Conservation (phyloP, 2,797 vertebrate genomes). For the Cuculus canorus region DNA sequence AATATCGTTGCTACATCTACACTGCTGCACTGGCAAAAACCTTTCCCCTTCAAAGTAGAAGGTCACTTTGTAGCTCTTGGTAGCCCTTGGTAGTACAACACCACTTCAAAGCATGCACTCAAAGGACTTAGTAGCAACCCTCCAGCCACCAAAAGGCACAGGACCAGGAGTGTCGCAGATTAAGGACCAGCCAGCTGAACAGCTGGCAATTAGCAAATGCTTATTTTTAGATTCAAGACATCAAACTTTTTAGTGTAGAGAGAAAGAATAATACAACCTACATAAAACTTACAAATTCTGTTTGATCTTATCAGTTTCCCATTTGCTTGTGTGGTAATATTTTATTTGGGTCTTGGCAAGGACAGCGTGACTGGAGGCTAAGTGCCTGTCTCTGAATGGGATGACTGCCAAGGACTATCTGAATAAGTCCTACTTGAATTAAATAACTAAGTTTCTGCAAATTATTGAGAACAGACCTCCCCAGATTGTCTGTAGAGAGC, state of each 20-base stretch:
- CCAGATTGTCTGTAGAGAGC: background rate
- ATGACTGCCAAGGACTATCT: background rate
- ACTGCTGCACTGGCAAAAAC: too few relatives aligned
- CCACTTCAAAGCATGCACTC: background rate
- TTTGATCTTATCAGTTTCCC: constrained; percentile 2
- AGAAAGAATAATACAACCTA: background rate
- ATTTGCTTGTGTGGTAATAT: background rate
- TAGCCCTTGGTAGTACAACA: background rate
- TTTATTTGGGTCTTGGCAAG: constrained; percentile 7
- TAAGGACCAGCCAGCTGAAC: background rate
- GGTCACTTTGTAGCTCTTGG: background rate
- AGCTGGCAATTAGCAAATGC: background rate
- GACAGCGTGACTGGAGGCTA: background rate
- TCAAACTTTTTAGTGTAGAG: background rate
- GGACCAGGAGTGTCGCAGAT: background rate
- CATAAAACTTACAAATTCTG: background rate
- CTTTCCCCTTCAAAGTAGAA: background rate
- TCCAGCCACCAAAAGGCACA: background rate
- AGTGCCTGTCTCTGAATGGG: background rate
- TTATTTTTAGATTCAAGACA: background rate
- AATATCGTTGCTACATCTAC: background rate
- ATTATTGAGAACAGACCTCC: background rate
- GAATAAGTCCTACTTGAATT: background rate
- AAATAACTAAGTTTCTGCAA: background rate
- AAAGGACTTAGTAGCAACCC: background rate